Conservation (phyloP, 2,797 vertebrate genomes). For the Ataeniobius toweri region DNA sequence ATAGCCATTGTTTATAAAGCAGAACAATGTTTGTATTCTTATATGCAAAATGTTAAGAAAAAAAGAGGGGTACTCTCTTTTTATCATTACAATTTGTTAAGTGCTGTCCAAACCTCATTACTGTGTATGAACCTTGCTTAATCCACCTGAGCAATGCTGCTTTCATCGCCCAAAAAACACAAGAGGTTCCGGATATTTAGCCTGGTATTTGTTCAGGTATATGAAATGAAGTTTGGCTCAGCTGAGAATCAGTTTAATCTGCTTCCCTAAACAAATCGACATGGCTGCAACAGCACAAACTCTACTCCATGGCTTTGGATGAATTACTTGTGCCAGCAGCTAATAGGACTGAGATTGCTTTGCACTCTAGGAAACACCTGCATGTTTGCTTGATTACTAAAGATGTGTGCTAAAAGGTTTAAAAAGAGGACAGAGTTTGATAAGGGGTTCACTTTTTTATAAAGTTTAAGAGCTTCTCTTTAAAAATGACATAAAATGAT, state of each 20-base stretch:
- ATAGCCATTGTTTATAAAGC: too few relatives aligned
- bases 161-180: not conserved
- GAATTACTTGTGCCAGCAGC: conserved; percentile 18
- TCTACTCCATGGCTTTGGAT: conserved; percentile 16
- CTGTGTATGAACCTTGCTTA: conserved; percentile 16
- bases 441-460: not conserved
- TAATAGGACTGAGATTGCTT: conserved; percentile 61
- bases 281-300: conserved; percentile 10
- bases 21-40: too few relatives aligned
- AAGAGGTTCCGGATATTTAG: not conserved
- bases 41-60: too few relatives aligned
- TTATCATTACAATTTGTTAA: not conserved
- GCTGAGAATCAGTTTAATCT: conserved; percentile 51
- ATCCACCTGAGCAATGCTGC: conserved; percentile 43
- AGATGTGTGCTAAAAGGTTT: conserved; percentile 26
- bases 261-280: conserved; percentile 55
- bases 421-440: not conserved
- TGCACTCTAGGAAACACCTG: conserved; percentile 40
- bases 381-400: conserved; percentile 31
- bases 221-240: conserved; percentile 47
- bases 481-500: not conserved
- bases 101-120: not conserved
- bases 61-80: not conserved
- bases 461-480: not conserved
- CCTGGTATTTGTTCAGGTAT: conserved; percentile 41